Percentiles rank a stretch among this genome's conserved stretches.
These are phyloP conservation scores for Dioctria linearis DNA, from an alignment of 2,888 invertebrate genomes.

Conservation along the genomic window DNA sequence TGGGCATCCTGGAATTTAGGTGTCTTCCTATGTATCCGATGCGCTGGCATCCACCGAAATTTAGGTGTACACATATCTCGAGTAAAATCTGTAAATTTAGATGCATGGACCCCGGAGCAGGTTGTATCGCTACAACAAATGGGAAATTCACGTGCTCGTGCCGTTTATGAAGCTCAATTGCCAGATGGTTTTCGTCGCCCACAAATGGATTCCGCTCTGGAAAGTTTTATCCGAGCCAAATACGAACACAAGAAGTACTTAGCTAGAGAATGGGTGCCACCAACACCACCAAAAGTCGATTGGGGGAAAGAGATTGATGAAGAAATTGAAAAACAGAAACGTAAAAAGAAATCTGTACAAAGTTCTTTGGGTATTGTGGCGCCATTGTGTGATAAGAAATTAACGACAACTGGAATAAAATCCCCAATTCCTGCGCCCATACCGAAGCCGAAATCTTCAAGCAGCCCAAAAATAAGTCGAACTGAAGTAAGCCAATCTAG, in stretches of 20 bases:
- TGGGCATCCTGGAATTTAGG: conserved; percentile 99
- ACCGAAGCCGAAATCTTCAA: conserved; percentile 71
- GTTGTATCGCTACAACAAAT: conserved; percentile 95
- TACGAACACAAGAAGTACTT: conserved; percentile 99
- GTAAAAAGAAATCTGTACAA: conserved; percentile 84
- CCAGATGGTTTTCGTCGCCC: conserved; percentile 97
- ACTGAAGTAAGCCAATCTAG: conserved; percentile 62
- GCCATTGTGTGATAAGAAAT: conserved; percentile 59
- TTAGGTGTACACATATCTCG: conserved; percentile 98
- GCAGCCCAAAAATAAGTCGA: conserved; percentile 73
- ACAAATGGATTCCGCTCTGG: conserved; percentile 93
- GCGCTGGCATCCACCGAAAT: conserved; percentile 99
- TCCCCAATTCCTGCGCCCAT: conserved; percentile 67
- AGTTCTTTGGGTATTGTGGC: conserved; percentile 63
- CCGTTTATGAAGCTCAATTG: conserved; percentile 97
- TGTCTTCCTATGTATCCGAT: conserved; percentile 97
- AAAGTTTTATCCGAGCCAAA: conserved; percentile 97
- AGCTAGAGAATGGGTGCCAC: conserved; percentile 97
- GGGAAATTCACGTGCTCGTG: conserved; percentile 97
- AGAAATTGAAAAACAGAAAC: conserved; percentile 85
- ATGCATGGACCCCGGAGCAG: conserved; percentile 99
- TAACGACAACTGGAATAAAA: conserved; percentile 57
- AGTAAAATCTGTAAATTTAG: conserved; percentile 98
- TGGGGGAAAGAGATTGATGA: conserved; percentile 93
- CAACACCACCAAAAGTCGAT: conserved; percentile 86